Evolutionary conservation across 2,113 vertebrate genomes (phyloP), one percentile per base, ranked within the genome.

Genomic region (Asarcornis scutulata): DNA sequence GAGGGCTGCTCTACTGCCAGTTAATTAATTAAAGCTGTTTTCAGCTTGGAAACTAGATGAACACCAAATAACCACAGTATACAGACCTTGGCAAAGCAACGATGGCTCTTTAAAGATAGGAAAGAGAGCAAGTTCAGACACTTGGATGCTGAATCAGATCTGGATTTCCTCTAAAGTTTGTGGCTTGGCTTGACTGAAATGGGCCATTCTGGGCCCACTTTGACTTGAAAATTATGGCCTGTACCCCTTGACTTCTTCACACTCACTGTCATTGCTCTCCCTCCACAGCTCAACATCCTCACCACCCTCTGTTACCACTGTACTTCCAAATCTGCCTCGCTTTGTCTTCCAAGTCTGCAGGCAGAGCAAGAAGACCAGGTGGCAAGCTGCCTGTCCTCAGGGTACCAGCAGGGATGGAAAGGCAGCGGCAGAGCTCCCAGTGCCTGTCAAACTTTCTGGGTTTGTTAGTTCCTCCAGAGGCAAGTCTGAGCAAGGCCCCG

Each of bases 401-500:
- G 16, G 22, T 15, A 64, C 22, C 2, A 0, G 17, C 13, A 40
- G 32, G 1, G 0, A 71, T 18, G 31, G 25, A 50, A 48, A 26
- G 16, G 36, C 1, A 62, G 62, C 60, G 38, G 48, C 71, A 81
- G 56, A 93, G 76, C 27, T 77, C 48, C 42, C 46, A 83, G 87
- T 0, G 0, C 72, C 73, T 66, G 50, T 13, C 60, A 36, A 68
- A 46, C 58, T 77, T 80, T n/a, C 52, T n/a, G 66, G 34, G 18
- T 64, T 95, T 84, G 76, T 71, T 86, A 22, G 78, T 56, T 94
- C 85, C 56, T 85, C 62, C 82, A 17, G 14, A 89, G 34, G 68
- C 86, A 93, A 87, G 94, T 64, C 62, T 85, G 83, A 83, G 63
- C 96, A 93, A 85, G 82, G 87, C 48, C 46, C 56, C 67, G 63